phyloP scores from a whole-genome alignment of 2,113 vertebrate genomes.

The Cettia cetti region DNA sequence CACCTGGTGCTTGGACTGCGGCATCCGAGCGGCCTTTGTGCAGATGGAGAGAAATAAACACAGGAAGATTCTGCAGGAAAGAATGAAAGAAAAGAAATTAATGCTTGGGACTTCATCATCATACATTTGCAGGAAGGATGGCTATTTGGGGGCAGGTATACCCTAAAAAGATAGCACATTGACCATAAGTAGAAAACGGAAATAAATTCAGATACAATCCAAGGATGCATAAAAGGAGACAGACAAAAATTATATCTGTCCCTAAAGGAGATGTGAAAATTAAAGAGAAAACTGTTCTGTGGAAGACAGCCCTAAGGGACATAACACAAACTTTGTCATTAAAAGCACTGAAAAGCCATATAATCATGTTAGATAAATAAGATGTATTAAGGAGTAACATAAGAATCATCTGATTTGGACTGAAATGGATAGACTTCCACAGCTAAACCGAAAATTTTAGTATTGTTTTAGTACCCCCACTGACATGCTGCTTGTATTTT shows the following conservation, averaged over 20 bases:
- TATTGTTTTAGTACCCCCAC: background rate
- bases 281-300: background rate
- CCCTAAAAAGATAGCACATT: background rate
- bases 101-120: rapidly evolving
- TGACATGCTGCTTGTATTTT: background rate
- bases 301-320: background rate
- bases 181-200: background rate
- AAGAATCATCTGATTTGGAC: background rate
- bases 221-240: background rate
- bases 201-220: background rate
- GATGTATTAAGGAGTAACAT: background rate
- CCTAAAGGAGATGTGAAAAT: background rate
- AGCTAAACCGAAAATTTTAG: background rate
- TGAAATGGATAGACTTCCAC: background rate
- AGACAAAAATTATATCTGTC: background rate
- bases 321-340: background rate
- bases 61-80: background rate
- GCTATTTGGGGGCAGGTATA: background rate
- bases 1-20: background rate
- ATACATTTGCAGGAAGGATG: background rate
- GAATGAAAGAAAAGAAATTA: no score
- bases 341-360: background rate
- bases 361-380: background rate
- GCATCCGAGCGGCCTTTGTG: rapidly evolving
- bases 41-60: background rate